These are phyloP conservation scores for Ramphastos sulfuratus DNA, from an alignment of 2,113 vertebrate genomes.

Conservation along the genomic window DNA sequence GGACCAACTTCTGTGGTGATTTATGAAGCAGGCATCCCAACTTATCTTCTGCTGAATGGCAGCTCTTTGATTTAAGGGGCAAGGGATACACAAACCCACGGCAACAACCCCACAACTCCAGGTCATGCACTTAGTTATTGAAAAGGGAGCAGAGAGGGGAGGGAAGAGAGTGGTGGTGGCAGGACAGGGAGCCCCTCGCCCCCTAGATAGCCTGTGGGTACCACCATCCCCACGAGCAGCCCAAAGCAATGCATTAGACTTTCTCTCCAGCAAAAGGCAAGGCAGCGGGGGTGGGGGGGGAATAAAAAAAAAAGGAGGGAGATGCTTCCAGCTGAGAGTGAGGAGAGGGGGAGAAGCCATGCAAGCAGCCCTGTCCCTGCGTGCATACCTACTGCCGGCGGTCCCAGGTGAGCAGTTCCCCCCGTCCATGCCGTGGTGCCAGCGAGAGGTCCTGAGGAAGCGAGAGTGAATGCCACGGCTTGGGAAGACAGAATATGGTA, in stretches of 20 bases:
- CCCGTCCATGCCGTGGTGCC: constrained; percentile 60
- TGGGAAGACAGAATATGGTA: constrained; percentile 63
- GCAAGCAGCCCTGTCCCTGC: constrained; percentile 54
- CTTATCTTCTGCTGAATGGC: background rate
- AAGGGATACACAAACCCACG: background rate
- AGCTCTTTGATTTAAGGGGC: background rate
- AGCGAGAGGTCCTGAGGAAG: constrained; percentile 41
- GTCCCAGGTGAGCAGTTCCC: constrained; percentile 51
- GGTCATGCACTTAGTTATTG: constrained; percentile 5
- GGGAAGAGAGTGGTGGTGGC: background rate
- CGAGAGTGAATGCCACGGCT: constrained; percentile 60
- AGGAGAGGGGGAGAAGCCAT: constrained; percentile 45
- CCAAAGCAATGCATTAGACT: background rate
- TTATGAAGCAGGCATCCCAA: background rate
- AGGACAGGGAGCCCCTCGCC: background rate
- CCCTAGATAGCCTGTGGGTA: background rate
- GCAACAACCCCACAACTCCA: background rate
- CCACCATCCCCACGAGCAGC: background rate
- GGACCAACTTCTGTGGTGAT: constrained; percentile 57
- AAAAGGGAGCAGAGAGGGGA: background rate
- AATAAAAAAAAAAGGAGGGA: background rate
- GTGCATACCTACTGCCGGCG: constrained; percentile 69
- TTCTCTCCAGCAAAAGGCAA: background rate
- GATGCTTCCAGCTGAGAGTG: background rate
- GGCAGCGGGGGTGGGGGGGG: background rate